Percentiles rank a stretch among this genome's conserved stretches.
These are phyloP conservation scores for Pygoscelis adeliae DNA, from an alignment of 2,113 vertebrate species.

Conservation along the genomic window DNA sequence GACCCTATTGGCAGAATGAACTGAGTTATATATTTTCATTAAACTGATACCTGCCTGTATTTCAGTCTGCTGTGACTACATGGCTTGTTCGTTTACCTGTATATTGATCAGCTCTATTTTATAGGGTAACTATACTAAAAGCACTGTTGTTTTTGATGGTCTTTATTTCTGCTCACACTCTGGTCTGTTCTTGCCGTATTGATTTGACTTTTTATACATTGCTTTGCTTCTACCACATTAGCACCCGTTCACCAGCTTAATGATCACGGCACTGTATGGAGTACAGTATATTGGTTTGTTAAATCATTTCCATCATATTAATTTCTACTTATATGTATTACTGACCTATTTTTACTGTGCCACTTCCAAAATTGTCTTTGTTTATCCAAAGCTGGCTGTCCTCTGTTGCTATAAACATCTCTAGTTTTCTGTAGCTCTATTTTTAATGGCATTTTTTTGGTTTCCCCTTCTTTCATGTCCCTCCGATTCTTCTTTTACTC, in stretches of 20 bases:
- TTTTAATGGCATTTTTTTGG: background rate
- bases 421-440: constrained; percentile 1
- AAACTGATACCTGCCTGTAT: background rate
- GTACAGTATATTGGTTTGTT: constrained; percentile 38
- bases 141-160: background rate
- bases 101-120: background rate
- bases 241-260: constrained; percentile 13
- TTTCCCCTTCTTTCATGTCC: background rate
- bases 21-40: background rate
- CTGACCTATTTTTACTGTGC: constrained; percentile 50
- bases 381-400: constrained; percentile 35
- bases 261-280: background rate
- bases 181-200: background rate
- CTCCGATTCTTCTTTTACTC: background rate
- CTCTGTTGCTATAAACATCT: constrained; percentile 26
- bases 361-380: constrained; percentile 41
- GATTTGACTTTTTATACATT: constrained; percentile 42
- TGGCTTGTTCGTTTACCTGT: constrained; percentile 9
- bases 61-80: background rate
- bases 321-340: constrained; percentile 31
- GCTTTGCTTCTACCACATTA: constrained; percentile 2
- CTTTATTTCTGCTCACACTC: background rate
- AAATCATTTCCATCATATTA: constrained; percentile 44
- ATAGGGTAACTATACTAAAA: background rate
- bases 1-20: background rate